phyloP scores from a whole-genome alignment of 2,113 vertebrate species.

The Thryonomys swinderianus region DNA sequence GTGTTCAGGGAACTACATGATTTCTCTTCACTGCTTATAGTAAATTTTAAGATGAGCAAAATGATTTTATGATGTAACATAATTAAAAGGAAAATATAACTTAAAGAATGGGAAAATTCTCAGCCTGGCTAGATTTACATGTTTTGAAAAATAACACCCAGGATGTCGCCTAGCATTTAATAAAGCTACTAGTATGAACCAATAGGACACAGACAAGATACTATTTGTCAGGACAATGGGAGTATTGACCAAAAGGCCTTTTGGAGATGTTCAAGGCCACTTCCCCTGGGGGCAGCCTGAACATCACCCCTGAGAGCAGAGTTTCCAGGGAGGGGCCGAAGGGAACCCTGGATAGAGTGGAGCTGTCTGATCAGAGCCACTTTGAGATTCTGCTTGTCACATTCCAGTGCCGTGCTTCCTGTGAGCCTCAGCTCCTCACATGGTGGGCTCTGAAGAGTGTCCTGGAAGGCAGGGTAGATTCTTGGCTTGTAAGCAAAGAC shows the following conservation, averaged over 20 bases:
- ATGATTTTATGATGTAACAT: neutral
- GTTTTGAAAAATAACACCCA: neutral
- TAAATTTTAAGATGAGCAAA: neutral
- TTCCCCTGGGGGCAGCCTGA: rapidly evolving
- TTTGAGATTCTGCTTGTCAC: neutral
- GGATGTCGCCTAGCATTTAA: neutral
- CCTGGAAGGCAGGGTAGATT: neutral
- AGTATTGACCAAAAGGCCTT: neutral
- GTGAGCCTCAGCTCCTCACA: neutral
- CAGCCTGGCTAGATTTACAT: neutral
- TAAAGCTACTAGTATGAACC: neutral
- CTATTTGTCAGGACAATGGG: neutral
- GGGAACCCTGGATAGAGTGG: too few species aligned
- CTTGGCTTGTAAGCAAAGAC: neutral
- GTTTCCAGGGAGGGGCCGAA: neutral
- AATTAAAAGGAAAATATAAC: neutral
- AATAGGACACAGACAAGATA: neutral
- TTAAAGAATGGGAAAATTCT: neutral
- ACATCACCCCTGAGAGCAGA: neutral
- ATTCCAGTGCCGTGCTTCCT: neutral
- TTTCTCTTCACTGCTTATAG: neutral
- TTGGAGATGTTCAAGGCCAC: neutral
- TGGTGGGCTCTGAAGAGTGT: neutral
- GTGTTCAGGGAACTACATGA: neutral
- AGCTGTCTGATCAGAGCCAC: neutral